Percentiles rank a stretch among this genome's conserved stretches.
Evolutionary conservation across 2,797 vertebrate genomes (phyloP).

Genomic region (Taenioides sp.): DNA sequence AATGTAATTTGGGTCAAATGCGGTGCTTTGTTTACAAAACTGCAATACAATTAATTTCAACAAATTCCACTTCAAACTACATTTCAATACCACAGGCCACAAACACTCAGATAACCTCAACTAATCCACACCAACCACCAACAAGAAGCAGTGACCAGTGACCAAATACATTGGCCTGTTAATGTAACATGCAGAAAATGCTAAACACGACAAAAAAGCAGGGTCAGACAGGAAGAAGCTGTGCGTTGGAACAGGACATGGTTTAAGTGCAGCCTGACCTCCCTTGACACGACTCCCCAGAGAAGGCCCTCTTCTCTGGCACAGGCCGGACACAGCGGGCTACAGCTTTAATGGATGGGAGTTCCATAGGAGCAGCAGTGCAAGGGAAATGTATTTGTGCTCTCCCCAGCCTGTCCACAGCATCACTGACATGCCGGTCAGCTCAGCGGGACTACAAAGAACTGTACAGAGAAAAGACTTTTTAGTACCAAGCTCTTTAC

Average conservation of each 20-base stretch:
- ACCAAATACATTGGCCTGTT: slow-evolving; percentile 26
- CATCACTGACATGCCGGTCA: slow-evolving; percentile 22
- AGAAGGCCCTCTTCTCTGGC: slow-evolving; percentile 32
- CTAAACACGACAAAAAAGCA: slow-evolving; percentile 38
- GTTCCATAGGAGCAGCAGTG: slow-evolving; percentile 12
- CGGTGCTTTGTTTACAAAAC: too few species aligned
- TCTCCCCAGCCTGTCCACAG: slow-evolving; percentile 18
- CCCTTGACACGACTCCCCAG: slow-evolving; percentile 27
- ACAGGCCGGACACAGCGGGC: slow-evolving; percentile 22
- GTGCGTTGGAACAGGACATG: slow-evolving; percentile 46
- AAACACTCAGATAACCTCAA: too few species aligned
- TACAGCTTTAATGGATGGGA: slow-evolving; percentile 4
- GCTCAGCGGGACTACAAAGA: slow-evolving; percentile 15
- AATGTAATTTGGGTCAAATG: too few species aligned
- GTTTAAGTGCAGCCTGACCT: slow-evolving; percentile 61
- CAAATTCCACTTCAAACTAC: too few species aligned
- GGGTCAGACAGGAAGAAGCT: slow-evolving; percentile 45
- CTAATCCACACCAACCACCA: too few species aligned
- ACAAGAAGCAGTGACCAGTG: not conserved
- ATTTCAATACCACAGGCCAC: too few species aligned
- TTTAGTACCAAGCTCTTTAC: not conserved
- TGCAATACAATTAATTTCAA: too few species aligned
- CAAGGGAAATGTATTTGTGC: slow-evolving; percentile 28
- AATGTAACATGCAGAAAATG: slow-evolving; percentile 49
- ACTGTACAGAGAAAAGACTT: not conserved